Base-by-base conservation (phyloP, 2,797 vertebrate species). In the Poeciliopsis infans region DNA sequence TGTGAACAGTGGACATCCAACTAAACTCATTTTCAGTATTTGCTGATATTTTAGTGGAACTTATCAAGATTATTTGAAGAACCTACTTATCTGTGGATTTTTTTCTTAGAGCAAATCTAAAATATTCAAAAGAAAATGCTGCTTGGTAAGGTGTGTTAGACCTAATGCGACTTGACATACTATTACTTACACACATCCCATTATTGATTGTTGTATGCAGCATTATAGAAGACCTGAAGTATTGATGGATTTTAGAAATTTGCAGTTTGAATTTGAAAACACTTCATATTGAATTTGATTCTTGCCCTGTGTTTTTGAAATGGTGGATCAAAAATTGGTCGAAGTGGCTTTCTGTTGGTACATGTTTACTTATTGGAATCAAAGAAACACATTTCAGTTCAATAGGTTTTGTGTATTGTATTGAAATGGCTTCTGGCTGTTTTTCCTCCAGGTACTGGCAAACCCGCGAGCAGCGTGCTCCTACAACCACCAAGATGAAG, bases 381-480 rank as follows among this genome's bases (percentile, higher is more conserved):
- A 53, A 7, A 53, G 7, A 25, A 53, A 8, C 23, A 53, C 51
- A 11, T 53, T 53, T 25, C 10, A 53, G 23, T 53, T 53, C 51
- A 53, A 0, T 1, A 3, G 23, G 23, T 8, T 53, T 53, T 53
- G 51, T 3, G 2, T 25, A 10, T 10, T 23, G 51, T 53, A 53
- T 53, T 8, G 23, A n/a, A n/a, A 55, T 55, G 25, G 23, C 1
- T 25, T 55, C 25, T 55, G 53, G 8, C 53, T 25, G 53, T n/a
- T 55, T 55, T 55, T n/a, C 25, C 16, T 3, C 28, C 80, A 99
- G 98, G 75, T 99, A 99, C 86, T 99, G 98, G 98, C 96, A 97
- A 86, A 98, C 93, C 1, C 96, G 97, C 71, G 98, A 99, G 87
- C 97, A 99, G 88, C 97, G 97, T 0, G 87, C 96, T 7, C 96